These are phyloP conservation scores for Barbus barbus DNA, from an alignment of 2,113 vertebrate genomes.

Conservation along the genomic window DNA sequence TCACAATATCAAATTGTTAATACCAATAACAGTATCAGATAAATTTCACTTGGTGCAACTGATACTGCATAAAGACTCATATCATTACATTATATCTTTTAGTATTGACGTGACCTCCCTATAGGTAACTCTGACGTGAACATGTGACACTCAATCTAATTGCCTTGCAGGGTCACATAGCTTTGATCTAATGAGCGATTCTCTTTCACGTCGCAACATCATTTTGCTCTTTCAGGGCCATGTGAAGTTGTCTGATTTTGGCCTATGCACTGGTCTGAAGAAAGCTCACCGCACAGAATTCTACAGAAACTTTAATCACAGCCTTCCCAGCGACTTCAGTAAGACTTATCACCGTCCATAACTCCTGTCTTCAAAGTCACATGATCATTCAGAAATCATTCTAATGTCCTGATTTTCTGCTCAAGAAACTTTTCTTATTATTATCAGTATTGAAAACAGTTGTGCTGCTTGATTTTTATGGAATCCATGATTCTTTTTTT, in stretches of 20 bases:
- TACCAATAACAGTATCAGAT: background rate
- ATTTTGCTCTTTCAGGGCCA: constrained; percentile 80
- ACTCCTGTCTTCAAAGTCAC: background rate
- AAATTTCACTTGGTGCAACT: background rate
- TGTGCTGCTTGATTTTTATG: background rate
- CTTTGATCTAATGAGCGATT: background rate
- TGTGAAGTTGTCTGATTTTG: constrained; percentile 97
- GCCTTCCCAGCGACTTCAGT: constrained; percentile 96
- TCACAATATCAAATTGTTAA: background rate
- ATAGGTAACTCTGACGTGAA: background rate
- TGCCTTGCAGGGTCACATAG: background rate
- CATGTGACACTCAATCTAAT: background rate
- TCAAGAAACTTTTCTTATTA: background rate
- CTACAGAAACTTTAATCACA: constrained; percentile 96
- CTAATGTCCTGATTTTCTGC: background rate
- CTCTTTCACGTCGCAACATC: background rate
- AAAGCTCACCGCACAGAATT: constrained; percentile 97
- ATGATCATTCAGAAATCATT: background rate
- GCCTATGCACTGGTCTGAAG: constrained; percentile 95
- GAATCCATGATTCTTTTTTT: no score
- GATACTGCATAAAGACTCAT: background rate
- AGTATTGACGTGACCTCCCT: background rate
- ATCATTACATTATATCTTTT: background rate
- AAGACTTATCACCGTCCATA: constrained; percentile 62
- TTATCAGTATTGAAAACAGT: background rate